Conservation (phyloP, 2,888 invertebrate genomes). For the Yponomeuta cagnagella region DNA sequence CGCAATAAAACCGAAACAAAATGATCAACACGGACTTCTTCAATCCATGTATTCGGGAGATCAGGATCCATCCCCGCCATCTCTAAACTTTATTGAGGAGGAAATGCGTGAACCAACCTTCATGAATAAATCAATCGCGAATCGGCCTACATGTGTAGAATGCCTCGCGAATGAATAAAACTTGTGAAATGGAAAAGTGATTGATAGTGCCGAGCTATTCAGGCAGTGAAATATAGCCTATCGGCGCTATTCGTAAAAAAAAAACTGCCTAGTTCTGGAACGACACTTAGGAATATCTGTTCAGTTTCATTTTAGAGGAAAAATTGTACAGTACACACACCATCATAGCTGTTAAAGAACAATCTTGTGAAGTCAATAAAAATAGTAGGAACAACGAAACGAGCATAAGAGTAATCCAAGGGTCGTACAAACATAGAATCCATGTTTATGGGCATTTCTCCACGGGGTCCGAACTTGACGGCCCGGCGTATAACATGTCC, state of each 20-base stretch:
- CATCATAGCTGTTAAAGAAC: too few relatives aligned
- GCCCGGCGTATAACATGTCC: too few relatives aligned
- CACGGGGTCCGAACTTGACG: too few relatives aligned
- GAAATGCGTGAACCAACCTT: slow-evolving; percentile 33
- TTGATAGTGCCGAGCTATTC: not conserved
- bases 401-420: not conserved
- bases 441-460: too few relatives aligned
- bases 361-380: not conserved
- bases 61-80: slow-evolving; percentile 8
- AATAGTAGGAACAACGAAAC: not conserved
- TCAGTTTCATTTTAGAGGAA: not conserved
- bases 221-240: not conserved
- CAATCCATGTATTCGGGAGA: slow-evolving; percentile 9
- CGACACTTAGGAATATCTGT: not conserved
- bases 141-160: slow-evolving; percentile 34
- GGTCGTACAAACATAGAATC: not conserved
- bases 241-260: not conserved
- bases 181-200: slow-evolving; percentile 1
- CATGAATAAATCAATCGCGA: slow-evolving; percentile 47
- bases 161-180: slow-evolving; percentile 6
- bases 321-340: too few relatives aligned
- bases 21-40: slow-evolving; percentile 4
- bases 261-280: not conserved
- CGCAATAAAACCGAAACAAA: slow-evolving; percentile 12
- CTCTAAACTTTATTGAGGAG: slow-evolving; percentile 15